Base-by-base conservation (phyloP, 2,888 invertebrate genomes). In the Embidobia sp. region DNA sequence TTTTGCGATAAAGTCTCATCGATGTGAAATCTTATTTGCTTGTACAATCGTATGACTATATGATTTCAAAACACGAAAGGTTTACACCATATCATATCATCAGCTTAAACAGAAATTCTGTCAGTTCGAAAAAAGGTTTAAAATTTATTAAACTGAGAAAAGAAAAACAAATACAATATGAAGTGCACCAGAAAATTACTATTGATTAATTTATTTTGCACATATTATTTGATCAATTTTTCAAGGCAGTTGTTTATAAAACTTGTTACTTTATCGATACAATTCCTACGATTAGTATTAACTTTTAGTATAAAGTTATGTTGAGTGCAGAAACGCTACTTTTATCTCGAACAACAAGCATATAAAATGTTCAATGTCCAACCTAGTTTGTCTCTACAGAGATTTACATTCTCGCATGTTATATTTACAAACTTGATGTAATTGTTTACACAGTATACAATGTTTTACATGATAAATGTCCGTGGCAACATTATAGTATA, bases 141-240 rank as follows among this genome's bases (percentile, higher is more conserved):
- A 6, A 49, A 49, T 31, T 49, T 31, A 19, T 31, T n/a, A n/a
- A n/a, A n/a, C n/a, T n/a, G n/a, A n/a, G 49, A 11, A 19, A 49
- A 49, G 18, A 4, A 51, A 51, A 18, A 49, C 6, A 18, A 10
- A 3, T 18, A n/a, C n/a, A n/a, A n/a, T n/a, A n/a, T n/a, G n/a
- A n/a, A n/a, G n/a, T n/a, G n/a, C n/a, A n/a, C n/a, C n/a, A n/a
- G n/a, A n/a, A n/a, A n/a, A n/a, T n/a, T n/a, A n/a, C n/a, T n/a
- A n/a, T n/a, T n/a, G n/a, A n/a, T n/a, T n/a, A n/a, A n/a, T n/a
- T n/a, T n/a, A n/a, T n/a, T n/a, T n/a, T n/a, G n/a, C n/a, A n/a
- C n/a, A n/a, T n/a, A n/a, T n/a, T n/a, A n/a, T n/a, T n/a, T n/a
- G n/a, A n/a, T n/a, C n/a, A n/a, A n/a, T n/a, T n/a, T n/a, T n/a